Percentiles rank a stretch among this genome's conserved stretches.
These are phyloP conservation scores for Myrmecophaga tridactyla DNA, from an alignment of 2,113 vertebrate genomes.

Conservation along the genomic window DNA sequence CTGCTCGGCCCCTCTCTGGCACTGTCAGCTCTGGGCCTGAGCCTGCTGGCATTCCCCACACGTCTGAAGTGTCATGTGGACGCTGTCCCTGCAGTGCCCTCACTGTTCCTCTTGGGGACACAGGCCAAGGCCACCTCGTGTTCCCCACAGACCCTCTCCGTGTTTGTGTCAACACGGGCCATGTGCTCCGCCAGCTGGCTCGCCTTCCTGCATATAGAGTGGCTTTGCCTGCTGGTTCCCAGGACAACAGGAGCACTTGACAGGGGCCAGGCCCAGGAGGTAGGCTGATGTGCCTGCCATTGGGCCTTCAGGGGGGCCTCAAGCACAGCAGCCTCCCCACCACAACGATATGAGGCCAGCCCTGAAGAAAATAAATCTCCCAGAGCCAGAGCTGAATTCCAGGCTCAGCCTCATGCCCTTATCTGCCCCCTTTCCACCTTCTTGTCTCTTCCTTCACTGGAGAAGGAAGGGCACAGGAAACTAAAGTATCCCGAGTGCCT, in stretches of 20 bases:
- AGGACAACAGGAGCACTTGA: no score
- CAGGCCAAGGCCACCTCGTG: not conserved
- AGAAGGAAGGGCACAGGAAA: not conserved
- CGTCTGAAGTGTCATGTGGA: not conserved
- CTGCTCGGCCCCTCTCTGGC: accelerated
- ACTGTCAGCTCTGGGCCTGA: no score
- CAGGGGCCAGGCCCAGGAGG: not conserved
- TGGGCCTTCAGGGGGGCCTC: not conserved
- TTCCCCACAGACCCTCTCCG: not conserved
- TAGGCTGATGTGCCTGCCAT: not conserved
- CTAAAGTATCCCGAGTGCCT: not conserved
- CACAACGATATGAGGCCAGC: not conserved
- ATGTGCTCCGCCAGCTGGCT: not conserved
- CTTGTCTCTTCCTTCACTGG: not conserved
- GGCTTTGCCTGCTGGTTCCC: not conserved
- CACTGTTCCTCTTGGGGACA: not conserved
- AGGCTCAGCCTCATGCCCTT: not conserved
- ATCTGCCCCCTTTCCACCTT: not conserved
- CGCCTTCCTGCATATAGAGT: not conserved
- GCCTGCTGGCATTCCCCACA: not conserved
- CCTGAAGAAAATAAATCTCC: not conserved
- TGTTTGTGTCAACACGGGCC: constrained; percentile 15
- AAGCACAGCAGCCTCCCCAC: not conserved
- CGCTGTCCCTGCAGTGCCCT: not conserved
- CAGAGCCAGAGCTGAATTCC: accelerated